These are phyloP conservation scores for Chrosomus eos DNA, from an alignment of 2,797 vertebrate genomes.

Conservation along the genomic window DNA sequence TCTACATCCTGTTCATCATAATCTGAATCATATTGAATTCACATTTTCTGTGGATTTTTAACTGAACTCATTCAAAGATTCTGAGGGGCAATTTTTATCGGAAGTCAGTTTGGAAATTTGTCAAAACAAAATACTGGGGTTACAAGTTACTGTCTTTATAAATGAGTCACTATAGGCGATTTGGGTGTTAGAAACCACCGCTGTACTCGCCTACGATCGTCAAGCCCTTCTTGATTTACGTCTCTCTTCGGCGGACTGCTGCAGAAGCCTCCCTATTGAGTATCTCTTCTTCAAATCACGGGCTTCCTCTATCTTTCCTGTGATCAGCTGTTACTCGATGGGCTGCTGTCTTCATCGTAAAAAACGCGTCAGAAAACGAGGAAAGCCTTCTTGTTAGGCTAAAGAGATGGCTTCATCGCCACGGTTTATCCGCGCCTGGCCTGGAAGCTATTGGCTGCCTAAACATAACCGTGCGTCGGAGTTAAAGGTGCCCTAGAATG, in stretches of 20 bases:
- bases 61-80: not conserved
- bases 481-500: too few species aligned
- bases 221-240: not conserved
- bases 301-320: too few species aligned
- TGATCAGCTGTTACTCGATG: too few species aligned
- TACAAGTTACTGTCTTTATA: not conserved
- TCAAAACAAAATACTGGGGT: not conserved
- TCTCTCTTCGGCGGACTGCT: not conserved
- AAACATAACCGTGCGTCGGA: too few species aligned
- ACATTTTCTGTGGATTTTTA: not conserved
- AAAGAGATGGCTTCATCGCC: too few species aligned
- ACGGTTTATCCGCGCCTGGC: too few species aligned
- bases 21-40: not conserved
- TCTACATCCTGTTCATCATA: constrained; percentile 21
- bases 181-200: not conserved
- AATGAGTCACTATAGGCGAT: not conserved
- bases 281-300: not conserved
- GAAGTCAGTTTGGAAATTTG: not conserved
- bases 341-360: too few species aligned
- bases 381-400: too few species aligned
- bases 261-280: not conserved
- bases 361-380: too few species aligned
- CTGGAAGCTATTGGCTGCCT: too few species aligned
- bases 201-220: not conserved
- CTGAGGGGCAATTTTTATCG: not conserved